Evolutionary conservation across 2,888 invertebrate species (phyloP), one percentile per base, ranked within the genome.

Genomic region (Hedychridium roseum): DNA sequence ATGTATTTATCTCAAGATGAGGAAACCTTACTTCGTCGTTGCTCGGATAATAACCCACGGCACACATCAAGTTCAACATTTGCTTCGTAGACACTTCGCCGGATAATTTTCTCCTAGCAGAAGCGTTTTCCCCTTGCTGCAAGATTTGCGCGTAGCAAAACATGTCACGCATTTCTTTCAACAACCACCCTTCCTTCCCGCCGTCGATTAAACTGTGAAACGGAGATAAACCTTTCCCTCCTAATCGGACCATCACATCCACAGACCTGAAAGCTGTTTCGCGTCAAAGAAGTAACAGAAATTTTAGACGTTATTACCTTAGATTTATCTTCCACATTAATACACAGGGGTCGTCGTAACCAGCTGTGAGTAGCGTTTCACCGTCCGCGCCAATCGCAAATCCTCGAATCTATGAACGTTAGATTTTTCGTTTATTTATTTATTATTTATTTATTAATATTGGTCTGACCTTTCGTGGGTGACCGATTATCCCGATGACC

Each of bases 121-220:
- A 85, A 0, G 86, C 84, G 71, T 87, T 85, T 37, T 89, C 86
- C 2, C 88, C 88, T 70, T 89, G 87, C 61, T 87, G 84, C 60
- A 88, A 75, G 32, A 91, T 86, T 80, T 91, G 90, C 59, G 89
- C 86, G 73, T 89, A 90, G 74, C 88, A 89, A 79, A 91, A 91
- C 50, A 89, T 80, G 70, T 90, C 88, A 59, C 88, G 82, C 70
- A 91, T 84, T 78, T 91, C 89, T 40, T 82, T 81, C 71, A 89
- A 88, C 41, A 90, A 80, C 83, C 86, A 87, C 2, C 91, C 90
- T 0, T 85, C 83, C 5, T 84, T 79, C 0, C 89, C 90, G 39
- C 88, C 87, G 47, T 90, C 88, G 37, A 91, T 80, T 15, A 90
- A 78, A 54, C 86, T 85, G 71, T 88, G 89, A 79, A 85, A 91